Evolutionary conservation across 2,797 vertebrate genomes (phyloP), one percentile per base, ranked within the genome.

Genomic region (Macrochelys suwanniensis): DNA sequence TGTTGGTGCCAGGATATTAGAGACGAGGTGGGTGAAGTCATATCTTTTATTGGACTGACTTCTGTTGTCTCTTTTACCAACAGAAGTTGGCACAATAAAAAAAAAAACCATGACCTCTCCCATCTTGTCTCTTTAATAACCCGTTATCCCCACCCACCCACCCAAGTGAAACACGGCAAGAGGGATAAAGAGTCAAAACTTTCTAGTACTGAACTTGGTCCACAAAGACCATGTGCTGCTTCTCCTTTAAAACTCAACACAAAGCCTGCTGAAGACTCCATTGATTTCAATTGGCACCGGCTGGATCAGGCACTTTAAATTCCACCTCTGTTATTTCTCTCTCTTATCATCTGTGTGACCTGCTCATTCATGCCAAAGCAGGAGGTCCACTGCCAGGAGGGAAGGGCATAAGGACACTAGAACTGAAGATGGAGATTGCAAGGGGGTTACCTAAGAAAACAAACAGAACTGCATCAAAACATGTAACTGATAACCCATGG

Each of bases 211-310:
- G 78, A 85, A 95, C 80, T 0, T 8, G 77, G 59, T 7, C 65
- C 11, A 4, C 10, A 42, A 83, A 87, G 89, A 6, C 80, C 87
- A 84, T 89, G 91, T 56, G 61, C 8, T 37, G 57, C 85, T 85
- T 54, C 76, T 88, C 7, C 0, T 85, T 94, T 84, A 71, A 42
- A 42, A 42, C 19, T 42, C 68, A 42, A 21, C 6, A 9, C 68
- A 85, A 95, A 87, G 65, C 11, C 37, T 71, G 53, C 19, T n/a
- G 59, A 89, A 92, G 26, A 45, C 25, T 89, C n/a, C 42, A 50
- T 68, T 87, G 84, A 89, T 82, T 92, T 50, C 82, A 61, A 61
- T 0, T 53, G 45, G 65, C 59, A 91, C 84, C 6, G 57, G 50
- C 59, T 2, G 74, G 5, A 71, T 23, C 68, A 71, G 68, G 19